phyloP scores from a whole-genome alignment of 2,113 vertebrate species.

The Lasiurus borealis region DNA sequence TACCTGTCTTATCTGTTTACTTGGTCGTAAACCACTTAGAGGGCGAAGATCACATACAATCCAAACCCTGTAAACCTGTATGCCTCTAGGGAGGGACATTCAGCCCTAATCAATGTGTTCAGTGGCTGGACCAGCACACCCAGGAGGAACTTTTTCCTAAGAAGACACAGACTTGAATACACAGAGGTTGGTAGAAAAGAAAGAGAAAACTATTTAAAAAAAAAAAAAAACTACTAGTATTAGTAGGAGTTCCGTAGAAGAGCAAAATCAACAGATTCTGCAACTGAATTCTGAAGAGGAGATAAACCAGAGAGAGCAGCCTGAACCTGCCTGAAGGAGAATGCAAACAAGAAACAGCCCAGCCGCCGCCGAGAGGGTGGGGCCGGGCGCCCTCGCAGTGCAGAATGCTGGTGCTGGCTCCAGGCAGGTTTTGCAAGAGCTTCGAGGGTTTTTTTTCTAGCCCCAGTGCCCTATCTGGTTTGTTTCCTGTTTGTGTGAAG shows the following conservation, averaged over 20 bases:
- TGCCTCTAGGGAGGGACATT: neutral
- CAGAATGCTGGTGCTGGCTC: neutral
- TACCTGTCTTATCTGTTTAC: constrained; percentile 32
- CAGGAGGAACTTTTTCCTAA: neutral
- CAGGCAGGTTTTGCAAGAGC: neutral
- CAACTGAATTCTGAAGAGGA: constrained; percentile 20
- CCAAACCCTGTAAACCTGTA: neutral
- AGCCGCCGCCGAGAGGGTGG: neutral
- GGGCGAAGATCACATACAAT: neutral
- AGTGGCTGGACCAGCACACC: neutral
- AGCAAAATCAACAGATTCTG: neutral
- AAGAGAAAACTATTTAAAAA: neutral
- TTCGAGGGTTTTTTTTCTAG: constrained; percentile 36
- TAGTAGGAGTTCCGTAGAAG: neutral
- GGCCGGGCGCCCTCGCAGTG: neutral
- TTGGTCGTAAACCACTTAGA: neutral
- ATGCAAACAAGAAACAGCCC: neutral
- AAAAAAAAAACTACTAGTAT: neutral
- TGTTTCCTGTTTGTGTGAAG: constrained; percentile 35
- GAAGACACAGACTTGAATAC: neutral
- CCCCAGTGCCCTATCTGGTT: neutral
- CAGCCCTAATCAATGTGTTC: neutral
- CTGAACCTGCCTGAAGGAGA: neutral
- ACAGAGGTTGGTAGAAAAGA: neutral
- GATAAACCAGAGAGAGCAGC: neutral